A percentile compares a stretch with the other conserved stretches of the same genome.
Evolutionary conservation across 2,797 vertebrate species (phyloP).

Genomic region (Linurgus olivaceus): DNA sequence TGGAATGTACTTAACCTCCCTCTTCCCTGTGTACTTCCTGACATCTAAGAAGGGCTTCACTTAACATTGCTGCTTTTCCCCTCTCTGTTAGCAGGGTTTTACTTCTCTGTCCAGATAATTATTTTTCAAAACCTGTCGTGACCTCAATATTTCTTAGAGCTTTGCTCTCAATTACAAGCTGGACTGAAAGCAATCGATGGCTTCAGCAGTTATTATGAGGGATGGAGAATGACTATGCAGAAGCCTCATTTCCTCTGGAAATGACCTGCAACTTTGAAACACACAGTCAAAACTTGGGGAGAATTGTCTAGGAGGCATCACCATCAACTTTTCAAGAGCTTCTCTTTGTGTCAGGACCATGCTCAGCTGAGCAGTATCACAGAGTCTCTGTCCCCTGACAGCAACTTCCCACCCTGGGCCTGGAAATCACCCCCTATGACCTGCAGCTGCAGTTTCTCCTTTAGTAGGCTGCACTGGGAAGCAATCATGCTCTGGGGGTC

Average conservation of each 20-base stretch:
- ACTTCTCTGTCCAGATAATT: not conserved
- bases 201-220: slow-evolving; percentile 19
- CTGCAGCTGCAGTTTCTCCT: not conserved
- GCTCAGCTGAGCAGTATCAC: not conserved
- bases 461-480: not conserved
- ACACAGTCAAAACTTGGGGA: not conserved
- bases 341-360: not conserved
- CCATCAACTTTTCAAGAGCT: not conserved
- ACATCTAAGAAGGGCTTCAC: not conserved
- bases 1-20: slow-evolving; percentile 32
- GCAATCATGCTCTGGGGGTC: not conserved
- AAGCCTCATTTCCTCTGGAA: slow-evolving; percentile 45
- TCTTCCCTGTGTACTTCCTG: slow-evolving; percentile 7
- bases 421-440: not conserved
- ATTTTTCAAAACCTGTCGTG: slow-evolving; percentile 22
- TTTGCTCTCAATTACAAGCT: slow-evolving; percentile 45
- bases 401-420: not conserved
- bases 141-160: slow-evolving; percentile 34
- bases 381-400: not conserved
- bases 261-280: not conserved
- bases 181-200: not conserved
- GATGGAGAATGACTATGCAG: not conserved
- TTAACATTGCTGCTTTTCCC: not conserved
- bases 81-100: not conserved
- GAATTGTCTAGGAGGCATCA: not conserved